Base-by-base conservation (phyloP, 1,140 invertebrate genomes). In the Drosophila navojoa region DNA sequence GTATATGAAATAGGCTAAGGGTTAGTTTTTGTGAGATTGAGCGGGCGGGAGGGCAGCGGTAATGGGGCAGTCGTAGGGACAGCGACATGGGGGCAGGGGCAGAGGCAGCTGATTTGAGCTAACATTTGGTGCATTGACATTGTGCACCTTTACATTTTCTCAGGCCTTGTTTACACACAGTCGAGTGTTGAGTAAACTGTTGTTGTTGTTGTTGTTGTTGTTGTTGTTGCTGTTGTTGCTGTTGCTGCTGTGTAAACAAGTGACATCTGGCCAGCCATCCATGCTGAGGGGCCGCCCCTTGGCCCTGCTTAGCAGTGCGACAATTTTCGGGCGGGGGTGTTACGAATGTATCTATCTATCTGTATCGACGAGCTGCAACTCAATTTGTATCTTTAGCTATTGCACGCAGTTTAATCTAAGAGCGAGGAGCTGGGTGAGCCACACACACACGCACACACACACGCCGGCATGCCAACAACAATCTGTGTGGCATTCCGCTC, bases 401-500 rank as follows among this genome's bases (percentile, higher is more conserved):
- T 38, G 32, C 13, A 40, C 9, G 38, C 38, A 19, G 16, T 44
- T 7, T 16, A 27, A 63, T 63, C 49, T 42, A 44, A 27, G 29
- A 9, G 6, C 29, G 45, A 38, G 59, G 32, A 9, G 6, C 29
- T 55, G 50, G 47, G 45, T 40, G 13, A 47, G 40, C 25, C 52
- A 32, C 62, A 38, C 49, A 15, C 27, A 29, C 50, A 9, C 32
- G 10, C 32, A 32, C 32, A 32, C 32, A 32, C 32, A 9, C 32
- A 32, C 5, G 1, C 32, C 0, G 32, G 19, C 19, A 32, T 9
- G n/a, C 49, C 27, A 29, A 53, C 50, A 69, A 60, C 70, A 85
- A 85, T 85, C 81, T 86, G 81, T 77, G 78, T 54, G 52, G 81
- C 82, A 87, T 86, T 82, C 82, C 82, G 76, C 82, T 45, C 71